Evolutionary conservation across 2,888 invertebrate genomes (phyloP).

Genomic region (Molorchus minor): DNA sequence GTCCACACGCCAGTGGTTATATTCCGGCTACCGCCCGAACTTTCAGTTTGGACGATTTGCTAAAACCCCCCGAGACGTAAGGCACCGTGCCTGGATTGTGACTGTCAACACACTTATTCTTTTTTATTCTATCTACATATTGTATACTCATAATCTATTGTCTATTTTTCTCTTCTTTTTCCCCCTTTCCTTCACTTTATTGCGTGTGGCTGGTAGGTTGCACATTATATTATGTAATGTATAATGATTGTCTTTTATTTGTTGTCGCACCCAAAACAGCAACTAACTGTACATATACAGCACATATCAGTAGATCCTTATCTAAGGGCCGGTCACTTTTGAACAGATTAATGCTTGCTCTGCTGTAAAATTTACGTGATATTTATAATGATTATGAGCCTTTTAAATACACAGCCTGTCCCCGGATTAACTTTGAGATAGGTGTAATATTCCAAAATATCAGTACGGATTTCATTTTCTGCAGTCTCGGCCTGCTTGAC

Average conservation of each 20-base stretch:
- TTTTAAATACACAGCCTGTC: no score
- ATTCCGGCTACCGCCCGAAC: conserved; percentile 76
- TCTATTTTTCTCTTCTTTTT: conserved; percentile 44
- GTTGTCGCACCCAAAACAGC: conserved; percentile 45
- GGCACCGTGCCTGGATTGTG: conserved; percentile 61
- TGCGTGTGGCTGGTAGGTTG: conserved; percentile 66
- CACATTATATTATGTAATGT: conserved; percentile 50
- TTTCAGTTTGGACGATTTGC: conserved; percentile 89
- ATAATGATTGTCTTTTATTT: conserved; percentile 16
- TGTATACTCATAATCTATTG: conserved; percentile 37
- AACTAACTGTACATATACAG: conserved; percentile 44
- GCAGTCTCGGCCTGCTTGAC: background rate
- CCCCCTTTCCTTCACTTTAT: conserved; percentile 56
- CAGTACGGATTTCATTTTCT: background rate
- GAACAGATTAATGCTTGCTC: no score
- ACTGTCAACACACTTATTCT: conserved; percentile 20
- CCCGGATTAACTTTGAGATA: background rate
- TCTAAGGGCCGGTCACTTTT: no score
- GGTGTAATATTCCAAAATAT: background rate
- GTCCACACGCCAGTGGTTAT: conserved; percentile 66
- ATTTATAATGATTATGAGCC: no score
- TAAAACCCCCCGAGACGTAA: conserved; percentile 86
- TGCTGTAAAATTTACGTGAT: no score
- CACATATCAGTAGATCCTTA: conserved; percentile 27
- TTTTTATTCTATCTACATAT: conserved; percentile 24